Conservation (phyloP, 2,113 vertebrate genomes). For the Sardina pilchardus region DNA sequence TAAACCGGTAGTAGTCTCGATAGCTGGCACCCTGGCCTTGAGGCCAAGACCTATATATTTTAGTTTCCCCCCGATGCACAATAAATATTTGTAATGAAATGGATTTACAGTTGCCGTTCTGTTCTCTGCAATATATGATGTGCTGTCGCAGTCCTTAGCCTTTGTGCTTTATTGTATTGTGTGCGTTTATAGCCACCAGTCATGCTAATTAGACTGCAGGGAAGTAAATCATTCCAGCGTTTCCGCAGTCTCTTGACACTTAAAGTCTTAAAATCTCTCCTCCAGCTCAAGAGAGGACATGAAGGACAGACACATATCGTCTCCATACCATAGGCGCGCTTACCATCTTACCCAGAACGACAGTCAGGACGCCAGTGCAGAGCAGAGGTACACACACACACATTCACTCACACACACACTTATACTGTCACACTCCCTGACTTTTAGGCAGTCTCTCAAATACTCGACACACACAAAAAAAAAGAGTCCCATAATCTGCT, state of each 20-base stretch:
- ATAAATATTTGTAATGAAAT: neutral
- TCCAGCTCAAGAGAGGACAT: conserved; percentile 86
- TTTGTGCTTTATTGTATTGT: neutral
- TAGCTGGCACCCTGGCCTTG: neutral
- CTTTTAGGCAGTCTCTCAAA: neutral
- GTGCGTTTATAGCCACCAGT: neutral
- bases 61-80: neutral
- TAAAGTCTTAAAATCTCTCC: neutral
- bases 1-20: too few relatives aligned
- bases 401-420: neutral
- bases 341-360: conserved; percentile 88
- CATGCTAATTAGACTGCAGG: neutral
- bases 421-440: neutral
- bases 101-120: neutral
- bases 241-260: neutral
- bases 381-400: conserved; percentile 82
- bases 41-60: neutral
- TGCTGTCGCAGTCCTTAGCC: neutral
- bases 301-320: conserved; percentile 85
- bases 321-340: conserved; percentile 84
- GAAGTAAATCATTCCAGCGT: neutral
- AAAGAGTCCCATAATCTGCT: neutral
- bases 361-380: conserved; percentile 87
- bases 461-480: neutral
- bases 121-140: neutral